These are phyloP conservation scores for Camponotus vicinus DNA, from an alignment of 1,140 invertebrate species.

Conservation along the genomic window DNA sequence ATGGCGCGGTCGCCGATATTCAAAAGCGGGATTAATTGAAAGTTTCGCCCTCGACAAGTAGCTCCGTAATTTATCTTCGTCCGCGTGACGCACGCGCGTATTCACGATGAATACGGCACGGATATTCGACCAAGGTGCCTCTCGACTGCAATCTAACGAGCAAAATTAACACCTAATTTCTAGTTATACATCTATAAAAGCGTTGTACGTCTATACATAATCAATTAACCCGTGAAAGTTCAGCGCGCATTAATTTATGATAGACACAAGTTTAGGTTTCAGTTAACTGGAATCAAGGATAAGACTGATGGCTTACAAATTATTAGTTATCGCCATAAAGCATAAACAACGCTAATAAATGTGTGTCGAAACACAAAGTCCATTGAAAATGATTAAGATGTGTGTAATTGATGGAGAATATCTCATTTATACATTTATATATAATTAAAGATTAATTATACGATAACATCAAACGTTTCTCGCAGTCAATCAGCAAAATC, in stretches of 20 bases:
- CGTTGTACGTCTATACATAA: constrained; percentile 53
- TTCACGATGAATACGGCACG: constrained; percentile 30
- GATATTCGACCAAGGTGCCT: constrained; percentile 27
- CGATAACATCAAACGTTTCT: neutral
- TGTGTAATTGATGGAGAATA: neutral
- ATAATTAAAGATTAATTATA: neutral
- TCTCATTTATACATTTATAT: neutral
- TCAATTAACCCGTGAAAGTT: constrained; percentile 38
- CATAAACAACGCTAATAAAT: neutral
- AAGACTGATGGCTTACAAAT: neutral
- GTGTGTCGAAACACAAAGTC: neutral
- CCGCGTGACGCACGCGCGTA: constrained; percentile 44
- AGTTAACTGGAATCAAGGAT: neutral
- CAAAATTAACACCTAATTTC: constrained; percentile 60
- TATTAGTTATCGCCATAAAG: neutral
- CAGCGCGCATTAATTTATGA: neutral
- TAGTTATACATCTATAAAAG: constrained; percentile 20
- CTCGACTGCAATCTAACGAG: constrained; percentile 46
- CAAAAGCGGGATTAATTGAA: constrained; percentile 61
- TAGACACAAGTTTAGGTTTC: neutral
- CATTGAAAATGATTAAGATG: neutral
- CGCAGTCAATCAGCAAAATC: neutral
- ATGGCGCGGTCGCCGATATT: constrained; percentile 35
- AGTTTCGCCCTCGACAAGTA: constrained; percentile 57
- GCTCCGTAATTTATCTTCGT: constrained; percentile 59